phyloP scores from a whole-genome alignment of 2,113 vertebrate genomes.

The Miniopterus natalensis region DNA sequence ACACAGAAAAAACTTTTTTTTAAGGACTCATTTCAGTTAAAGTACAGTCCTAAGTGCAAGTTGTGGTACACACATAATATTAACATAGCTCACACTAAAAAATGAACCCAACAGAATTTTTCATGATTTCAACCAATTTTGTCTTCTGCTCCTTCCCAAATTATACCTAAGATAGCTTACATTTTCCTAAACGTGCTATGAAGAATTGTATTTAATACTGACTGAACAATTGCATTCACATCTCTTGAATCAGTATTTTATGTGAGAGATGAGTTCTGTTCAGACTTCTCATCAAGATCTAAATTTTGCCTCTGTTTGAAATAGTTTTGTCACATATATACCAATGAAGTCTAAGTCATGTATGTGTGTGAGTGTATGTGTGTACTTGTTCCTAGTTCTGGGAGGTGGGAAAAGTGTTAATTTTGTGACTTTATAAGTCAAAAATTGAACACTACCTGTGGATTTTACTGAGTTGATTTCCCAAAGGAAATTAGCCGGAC shows the following conservation, averaged over 20 bases:
- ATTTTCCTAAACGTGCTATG: background rate
- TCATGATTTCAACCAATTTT: background rate
- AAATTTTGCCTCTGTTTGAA: background rate
- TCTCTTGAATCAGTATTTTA: background rate
- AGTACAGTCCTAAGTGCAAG: background rate
- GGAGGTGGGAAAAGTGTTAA: slow-evolving; percentile 6
- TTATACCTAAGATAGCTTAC: background rate
- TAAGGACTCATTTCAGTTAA: background rate
- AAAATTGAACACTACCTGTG: background rate
- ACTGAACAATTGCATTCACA: background rate
- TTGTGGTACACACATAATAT: background rate
- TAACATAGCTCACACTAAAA: background rate
- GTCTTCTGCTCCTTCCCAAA: background rate
- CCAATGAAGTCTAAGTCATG: background rate
- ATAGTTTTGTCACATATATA: background rate
- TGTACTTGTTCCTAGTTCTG: background rate
- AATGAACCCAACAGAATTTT: background rate
- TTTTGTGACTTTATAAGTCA: slow-evolving; percentile 41
- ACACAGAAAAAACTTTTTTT: background rate
- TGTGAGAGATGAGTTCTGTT: background rate
- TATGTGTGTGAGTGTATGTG: background rate
- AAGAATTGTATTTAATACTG: background rate
- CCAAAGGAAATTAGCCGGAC: slow-evolving; percentile 59
- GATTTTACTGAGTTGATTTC: slow-evolving; percentile 61
- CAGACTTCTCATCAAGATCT: background rate